These are phyloP conservation scores for Papilio polyxenes DNA, from an alignment of 1,140 invertebrate genomes.

Conservation along the genomic window DNA sequence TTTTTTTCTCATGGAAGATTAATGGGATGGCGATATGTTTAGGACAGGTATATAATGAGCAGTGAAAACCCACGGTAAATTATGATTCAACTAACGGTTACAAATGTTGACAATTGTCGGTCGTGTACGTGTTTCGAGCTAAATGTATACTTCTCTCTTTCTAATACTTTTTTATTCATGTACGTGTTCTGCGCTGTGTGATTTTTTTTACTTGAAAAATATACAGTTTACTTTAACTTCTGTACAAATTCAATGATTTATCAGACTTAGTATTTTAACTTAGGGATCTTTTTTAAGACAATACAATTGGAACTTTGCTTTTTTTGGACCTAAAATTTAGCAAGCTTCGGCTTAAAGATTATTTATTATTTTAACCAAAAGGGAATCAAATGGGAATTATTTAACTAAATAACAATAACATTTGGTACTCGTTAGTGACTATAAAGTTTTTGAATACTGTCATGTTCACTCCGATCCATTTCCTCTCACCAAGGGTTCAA, in stretches of 20 bases:
- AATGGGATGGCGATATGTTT: background rate
- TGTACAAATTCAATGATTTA: background rate
- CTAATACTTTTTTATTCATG: background rate
- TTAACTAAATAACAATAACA: background rate
- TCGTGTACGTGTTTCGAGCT: background rate
- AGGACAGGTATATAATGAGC: background rate
- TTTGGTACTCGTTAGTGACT: background rate
- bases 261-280: background rate
- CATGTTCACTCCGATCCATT: background rate
- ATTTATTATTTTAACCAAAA: background rate
- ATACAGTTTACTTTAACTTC: background rate
- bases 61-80: background rate
- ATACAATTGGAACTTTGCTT: no score
- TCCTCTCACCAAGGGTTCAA: constrained; percentile 18
- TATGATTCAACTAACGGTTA: constrained; percentile 2
- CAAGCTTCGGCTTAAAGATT: background rate
- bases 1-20: background rate
- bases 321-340: no score
- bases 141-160: background rate
- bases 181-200: background rate
- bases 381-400: background rate
- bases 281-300: no score
- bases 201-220: background rate
- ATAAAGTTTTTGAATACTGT: background rate
- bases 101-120: constrained; percentile 12